These are phyloP conservation scores for Folsomia manolachei DNA, from an alignment of 2,888 invertebrate genomes.

Conservation along the genomic window DNA sequence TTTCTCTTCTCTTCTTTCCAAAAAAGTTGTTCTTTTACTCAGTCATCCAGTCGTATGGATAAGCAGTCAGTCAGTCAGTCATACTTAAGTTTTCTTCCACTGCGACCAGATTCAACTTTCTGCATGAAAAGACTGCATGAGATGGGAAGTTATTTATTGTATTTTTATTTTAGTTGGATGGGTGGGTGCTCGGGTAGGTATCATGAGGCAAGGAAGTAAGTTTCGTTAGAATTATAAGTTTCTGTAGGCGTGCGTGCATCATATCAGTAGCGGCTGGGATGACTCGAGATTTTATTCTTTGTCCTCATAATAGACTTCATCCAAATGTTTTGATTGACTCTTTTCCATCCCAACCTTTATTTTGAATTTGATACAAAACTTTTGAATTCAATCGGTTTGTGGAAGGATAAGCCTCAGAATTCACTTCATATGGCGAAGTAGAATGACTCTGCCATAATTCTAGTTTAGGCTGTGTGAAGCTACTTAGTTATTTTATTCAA, in stretches of 20 bases:
- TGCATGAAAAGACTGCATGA: neutral
- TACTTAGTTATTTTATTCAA: neutral
- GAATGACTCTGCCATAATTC: neutral
- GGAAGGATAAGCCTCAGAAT: no score
- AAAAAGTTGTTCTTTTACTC: neutral
- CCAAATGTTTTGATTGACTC: slow-evolving; percentile 9
- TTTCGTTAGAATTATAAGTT: no score
- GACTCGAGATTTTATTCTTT: slow-evolving; percentile 7
- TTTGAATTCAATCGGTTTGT: no score
- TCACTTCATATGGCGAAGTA: no score
- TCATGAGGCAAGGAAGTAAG: no score
- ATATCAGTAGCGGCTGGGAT: neutral
- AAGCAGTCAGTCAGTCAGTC: neutral
- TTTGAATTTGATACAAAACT: neutral
- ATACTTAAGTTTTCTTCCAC: neutral
- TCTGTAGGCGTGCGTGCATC: neutral
- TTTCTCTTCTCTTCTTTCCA: neutral
- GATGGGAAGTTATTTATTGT: neutral
- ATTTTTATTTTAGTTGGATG: neutral
- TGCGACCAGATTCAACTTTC: neutral
- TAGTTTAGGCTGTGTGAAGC: no score
- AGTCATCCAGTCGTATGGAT: neutral
- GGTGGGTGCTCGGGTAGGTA: no score
- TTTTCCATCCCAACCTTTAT: neutral
- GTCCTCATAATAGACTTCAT: slow-evolving; percentile 5